Evolutionary conservation across 2,888 invertebrate genomes (phyloP).

Genomic region (Apocheima hispidaria): DNA sequence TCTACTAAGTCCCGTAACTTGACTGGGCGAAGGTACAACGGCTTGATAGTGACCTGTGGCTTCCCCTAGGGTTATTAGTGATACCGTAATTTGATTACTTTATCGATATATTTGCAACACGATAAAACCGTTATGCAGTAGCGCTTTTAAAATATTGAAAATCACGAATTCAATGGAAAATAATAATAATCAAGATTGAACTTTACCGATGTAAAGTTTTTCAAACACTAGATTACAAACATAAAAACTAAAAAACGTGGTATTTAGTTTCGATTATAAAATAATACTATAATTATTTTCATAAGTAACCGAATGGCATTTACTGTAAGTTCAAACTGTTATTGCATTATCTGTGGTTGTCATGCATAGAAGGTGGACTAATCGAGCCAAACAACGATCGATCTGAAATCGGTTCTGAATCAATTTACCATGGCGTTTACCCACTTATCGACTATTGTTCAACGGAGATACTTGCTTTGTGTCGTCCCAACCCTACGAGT

Average conservation of each 20-base stretch:
- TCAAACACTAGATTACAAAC: too few species aligned
- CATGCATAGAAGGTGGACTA: constrained; percentile 52
- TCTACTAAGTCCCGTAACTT: too few species aligned
- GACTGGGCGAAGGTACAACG: constrained; percentile 72
- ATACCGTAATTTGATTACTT: constrained; percentile 5
- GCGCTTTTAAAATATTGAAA: too few species aligned
- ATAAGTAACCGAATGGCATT: not conserved
- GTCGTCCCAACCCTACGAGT: constrained; percentile 80
- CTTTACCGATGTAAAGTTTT: not conserved
- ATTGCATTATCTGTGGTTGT: constrained; percentile 29
- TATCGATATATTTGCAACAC: constrained; percentile 58
- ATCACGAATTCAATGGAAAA: too few species aligned
- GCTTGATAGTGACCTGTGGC: constrained; percentile 78
- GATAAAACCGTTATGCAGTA: too few species aligned
- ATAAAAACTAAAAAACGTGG: too few species aligned
- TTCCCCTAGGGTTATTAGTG: constrained; percentile 61
- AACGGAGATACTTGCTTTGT: constrained; percentile 74
- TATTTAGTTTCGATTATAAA: too few species aligned
- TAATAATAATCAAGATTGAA: not conserved
- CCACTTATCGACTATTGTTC: constrained; percentile 84
- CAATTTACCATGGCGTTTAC: constrained; percentile 80
- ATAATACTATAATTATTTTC: not conserved
- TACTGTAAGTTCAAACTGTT: constrained; percentile 28
- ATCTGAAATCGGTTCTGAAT: constrained; percentile 71
- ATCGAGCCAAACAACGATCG: constrained; percentile 67